Conservation (phyloP, 2,113 vertebrate genomes). For the Antechinus flavipes region DNA sequence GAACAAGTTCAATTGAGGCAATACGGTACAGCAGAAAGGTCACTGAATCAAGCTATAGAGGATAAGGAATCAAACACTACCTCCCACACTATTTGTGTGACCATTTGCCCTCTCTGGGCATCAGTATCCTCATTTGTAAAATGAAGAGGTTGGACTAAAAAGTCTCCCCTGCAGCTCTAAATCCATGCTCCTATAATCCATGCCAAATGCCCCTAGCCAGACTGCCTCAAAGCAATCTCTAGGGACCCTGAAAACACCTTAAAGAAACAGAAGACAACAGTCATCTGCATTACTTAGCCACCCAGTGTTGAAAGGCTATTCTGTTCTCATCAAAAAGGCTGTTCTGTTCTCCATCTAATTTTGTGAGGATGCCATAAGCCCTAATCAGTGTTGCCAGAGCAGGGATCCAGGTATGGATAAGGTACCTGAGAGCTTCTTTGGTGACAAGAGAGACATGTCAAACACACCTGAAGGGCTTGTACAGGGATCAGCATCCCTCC, state of each 20-base stretch:
- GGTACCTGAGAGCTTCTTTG: not conserved
- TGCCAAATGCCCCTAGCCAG: not conserved
- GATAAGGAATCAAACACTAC: not conserved
- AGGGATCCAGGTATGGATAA: not conserved
- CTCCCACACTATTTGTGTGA: not conserved
- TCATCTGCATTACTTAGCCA: not conserved
- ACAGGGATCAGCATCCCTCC: not conserved
- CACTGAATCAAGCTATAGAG: not conserved
- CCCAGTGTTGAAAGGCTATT: not conserved
- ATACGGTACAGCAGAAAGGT: not conserved
- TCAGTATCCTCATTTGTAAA: not conserved
- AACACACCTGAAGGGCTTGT: not conserved
- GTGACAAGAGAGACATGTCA: fast-evolving
- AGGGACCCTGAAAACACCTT: not conserved
- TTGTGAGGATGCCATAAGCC: not conserved
- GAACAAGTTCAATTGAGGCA: not conserved
- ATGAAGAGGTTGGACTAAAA: not conserved
- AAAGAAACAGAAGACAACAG: constrained; percentile 12
- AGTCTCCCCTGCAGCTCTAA: not conserved
- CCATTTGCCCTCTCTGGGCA: not conserved
- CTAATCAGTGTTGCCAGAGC: not conserved
- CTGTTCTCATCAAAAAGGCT: not conserved
- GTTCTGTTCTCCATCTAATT: not conserved
- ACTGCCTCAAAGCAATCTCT: constrained; percentile 8
- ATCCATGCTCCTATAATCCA: not conserved